Evolutionary conservation across 2,888 invertebrate genomes (phyloP), one percentile per base, ranked within the genome.

Genomic region (Zhengitettix transpicula): DNA sequence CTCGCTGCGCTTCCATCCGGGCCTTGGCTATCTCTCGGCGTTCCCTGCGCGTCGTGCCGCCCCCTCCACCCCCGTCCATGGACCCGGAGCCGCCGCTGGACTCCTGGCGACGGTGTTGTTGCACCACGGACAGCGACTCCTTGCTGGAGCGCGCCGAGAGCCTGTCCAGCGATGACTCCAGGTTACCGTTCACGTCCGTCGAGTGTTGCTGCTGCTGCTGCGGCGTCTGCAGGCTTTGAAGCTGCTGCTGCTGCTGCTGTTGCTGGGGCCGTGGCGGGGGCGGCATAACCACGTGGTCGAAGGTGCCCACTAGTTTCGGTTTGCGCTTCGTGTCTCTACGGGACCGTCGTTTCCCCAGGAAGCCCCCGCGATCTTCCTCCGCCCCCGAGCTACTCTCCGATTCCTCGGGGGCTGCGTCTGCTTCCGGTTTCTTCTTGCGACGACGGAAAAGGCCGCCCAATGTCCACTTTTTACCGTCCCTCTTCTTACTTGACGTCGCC

Each of bases 381-480:
- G 75, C 76, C 42, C 75, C 76, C 55, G 79, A 80, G 15, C 81
- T 59, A 28, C 78, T 76, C 12, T 76, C 80, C 55, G 76, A 78
- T 65, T 81, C 82, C 54, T 79, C 78, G 62, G 82, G 81, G 65
- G 83, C 83, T 55, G 79, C 78, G 62, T 82, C 81, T 65, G 83
- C 83, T 7, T 28, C 28, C 28, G 28, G 28, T 72, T 87, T 87
- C 73, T 85, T 85, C 69, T 85, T 79, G 55, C 71, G 79, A 55
- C 71, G 65, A 64, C 86, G 78, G 69, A 90, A 86, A 5, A 90
- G 77, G 67, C 84, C 85, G 10, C 89, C 88, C 53, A 90, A 80
- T 10, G 87, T 86, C 89, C 89, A 90, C 72, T 87, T 88, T 68
- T 80, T 81, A 66, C 74, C 76, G 66, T 83, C 85, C 67, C 82